A percentile compares a stretch with the other conserved stretches of the same genome.
phyloP scores from a whole-genome alignment of 1,140 invertebrate genomes.

The Psix sp. region DNA sequence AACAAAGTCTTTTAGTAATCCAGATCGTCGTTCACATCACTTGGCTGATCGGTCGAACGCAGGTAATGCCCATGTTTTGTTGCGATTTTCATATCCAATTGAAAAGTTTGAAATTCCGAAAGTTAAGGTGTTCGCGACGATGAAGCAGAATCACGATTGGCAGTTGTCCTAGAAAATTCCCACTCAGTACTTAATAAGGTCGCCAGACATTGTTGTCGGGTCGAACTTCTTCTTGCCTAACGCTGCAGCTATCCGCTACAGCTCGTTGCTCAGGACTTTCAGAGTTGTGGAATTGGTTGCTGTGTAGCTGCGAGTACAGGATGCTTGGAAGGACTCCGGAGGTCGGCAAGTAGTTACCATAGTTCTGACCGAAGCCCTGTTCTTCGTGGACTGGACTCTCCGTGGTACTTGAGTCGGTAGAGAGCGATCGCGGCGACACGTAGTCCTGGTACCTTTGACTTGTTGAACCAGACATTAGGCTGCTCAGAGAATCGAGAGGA shows the following conservation, averaged over 20 bases:
- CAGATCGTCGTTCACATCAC: conserved; percentile 34
- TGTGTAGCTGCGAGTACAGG: conserved; percentile 89
- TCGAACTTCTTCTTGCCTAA: conserved; percentile 75
- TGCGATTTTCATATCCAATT: conserved; percentile 1
- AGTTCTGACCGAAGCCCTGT: conserved; percentile 79
- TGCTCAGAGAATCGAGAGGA: conserved; percentile 84
- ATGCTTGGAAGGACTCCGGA: conserved; percentile 85
- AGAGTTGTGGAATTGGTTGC: conserved; percentile 86
- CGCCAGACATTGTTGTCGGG: conserved; percentile 77
- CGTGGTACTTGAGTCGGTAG: conserved; percentile 88
- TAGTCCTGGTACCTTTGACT: conserved; percentile 75
- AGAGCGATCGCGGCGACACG: conserved; percentile 82
- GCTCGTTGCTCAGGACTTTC: conserved; percentile 70
- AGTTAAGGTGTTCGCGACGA: conserved; percentile 14
- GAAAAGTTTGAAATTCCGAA: conserved; percentile 10
- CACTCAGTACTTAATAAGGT: conserved; percentile 67
- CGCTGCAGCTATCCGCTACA: conserved; percentile 72
- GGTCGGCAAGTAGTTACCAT: conserved; percentile 82
- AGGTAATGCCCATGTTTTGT: conserved; percentile 60
- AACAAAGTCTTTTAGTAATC: conserved; percentile 18
- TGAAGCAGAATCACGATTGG: conserved; percentile 42
- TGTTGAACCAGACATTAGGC: conserved; percentile 77
- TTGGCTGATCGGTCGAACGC: conserved; percentile 43
- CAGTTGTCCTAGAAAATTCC: conserved; percentile 22
- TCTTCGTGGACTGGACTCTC: conserved; percentile 89